Conservation (phyloP, 2,113 vertebrate species). For the Micronisus gabar region DNA sequence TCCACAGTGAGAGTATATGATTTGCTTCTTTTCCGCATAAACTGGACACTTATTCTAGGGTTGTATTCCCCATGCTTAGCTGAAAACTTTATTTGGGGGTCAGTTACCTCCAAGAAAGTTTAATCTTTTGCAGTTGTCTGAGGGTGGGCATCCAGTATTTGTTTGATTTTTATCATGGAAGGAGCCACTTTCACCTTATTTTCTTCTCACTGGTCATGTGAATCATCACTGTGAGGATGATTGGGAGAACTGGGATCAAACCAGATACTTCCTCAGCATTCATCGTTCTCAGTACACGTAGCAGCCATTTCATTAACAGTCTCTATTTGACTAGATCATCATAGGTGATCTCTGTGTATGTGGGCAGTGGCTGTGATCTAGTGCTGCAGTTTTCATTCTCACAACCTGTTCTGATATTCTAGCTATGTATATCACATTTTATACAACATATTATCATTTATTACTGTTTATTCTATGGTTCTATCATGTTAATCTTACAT, state of each 20-base stretch:
- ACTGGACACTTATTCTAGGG: background rate
- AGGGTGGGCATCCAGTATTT: background rate
- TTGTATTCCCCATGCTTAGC: rapidly evolving
- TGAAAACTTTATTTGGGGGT: background rate
- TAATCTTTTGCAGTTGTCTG: background rate
- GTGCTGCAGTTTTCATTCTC: background rate
- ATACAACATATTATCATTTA: background rate
- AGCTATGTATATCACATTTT: background rate
- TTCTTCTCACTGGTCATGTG: background rate
- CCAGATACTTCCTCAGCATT: background rate
- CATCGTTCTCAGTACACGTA: rapidly evolving
- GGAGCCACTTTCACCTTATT: background rate
- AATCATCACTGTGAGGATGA: background rate
- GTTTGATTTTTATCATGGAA: background rate
- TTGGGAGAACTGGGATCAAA: background rate
- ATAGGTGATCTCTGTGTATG: background rate
- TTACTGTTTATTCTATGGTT: background rate
- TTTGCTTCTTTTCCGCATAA: background rate
- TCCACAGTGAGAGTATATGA: background rate
- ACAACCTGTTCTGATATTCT: background rate
- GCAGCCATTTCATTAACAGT: background rate
- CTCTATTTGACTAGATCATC: background rate
- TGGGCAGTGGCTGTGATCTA: background rate
- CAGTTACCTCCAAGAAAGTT: background rate
- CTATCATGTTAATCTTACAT: background rate